phyloP scores from a whole-genome alignment of 1,140 invertebrate genomes.

The Eueides isabella region DNA sequence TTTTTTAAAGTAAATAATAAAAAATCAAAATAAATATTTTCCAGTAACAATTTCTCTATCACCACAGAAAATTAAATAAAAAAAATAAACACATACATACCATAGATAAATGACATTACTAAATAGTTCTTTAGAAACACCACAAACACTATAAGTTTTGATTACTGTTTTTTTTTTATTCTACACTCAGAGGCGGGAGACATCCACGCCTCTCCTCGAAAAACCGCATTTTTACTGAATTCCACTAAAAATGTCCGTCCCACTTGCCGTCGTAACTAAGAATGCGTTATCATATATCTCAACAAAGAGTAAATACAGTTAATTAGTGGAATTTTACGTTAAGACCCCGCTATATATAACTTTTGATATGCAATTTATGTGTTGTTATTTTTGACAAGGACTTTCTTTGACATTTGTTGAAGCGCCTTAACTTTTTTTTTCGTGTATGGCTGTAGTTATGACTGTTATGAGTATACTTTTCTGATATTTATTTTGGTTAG shows the following conservation, averaged over 20 bases:
- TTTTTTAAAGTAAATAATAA: no score
- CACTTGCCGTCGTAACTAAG: slow-evolving; percentile 37
- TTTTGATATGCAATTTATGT: slow-evolving; percentile 6
- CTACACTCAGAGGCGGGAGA: no score
- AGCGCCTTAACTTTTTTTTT: not conserved
- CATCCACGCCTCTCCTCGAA: slow-evolving; percentile 55
- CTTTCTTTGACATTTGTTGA: not conserved
- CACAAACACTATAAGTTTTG: no score
- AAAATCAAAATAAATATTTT: no score
- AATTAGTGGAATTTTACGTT: slow-evolving; percentile 61
- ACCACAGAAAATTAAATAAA: no score
- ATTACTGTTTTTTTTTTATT: no score
- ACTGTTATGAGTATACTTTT: not conserved
- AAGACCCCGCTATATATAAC: not conserved
- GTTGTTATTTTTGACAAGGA: not conserved
- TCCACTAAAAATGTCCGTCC: slow-evolving; percentile 47
- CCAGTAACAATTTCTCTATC: no score
- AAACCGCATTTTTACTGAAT: slow-evolving; percentile 63
- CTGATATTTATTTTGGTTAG: not conserved
- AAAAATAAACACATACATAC: no score
- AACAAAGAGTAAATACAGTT: slow-evolving; percentile 40
- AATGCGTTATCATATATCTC: slow-evolving; percentile 51
- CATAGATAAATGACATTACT: no score
- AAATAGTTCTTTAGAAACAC: no score
- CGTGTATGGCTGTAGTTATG: not conserved